phyloP scores from a whole-genome alignment of 2,797 vertebrate species.

The Chrosomus eos region DNA sequence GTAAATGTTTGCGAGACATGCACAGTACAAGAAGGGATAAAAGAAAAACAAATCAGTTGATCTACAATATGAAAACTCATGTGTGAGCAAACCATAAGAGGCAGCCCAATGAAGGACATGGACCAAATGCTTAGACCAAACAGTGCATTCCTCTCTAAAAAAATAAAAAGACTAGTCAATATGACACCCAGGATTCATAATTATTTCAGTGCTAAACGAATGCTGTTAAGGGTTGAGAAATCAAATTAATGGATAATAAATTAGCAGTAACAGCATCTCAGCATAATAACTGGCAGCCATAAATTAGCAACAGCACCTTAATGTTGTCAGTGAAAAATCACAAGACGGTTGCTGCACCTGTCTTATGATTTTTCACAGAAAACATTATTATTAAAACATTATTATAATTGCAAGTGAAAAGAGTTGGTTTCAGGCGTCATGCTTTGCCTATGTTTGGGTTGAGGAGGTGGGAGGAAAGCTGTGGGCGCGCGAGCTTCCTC shows the following conservation, averaged over 20 bases:
- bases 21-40: neutral
- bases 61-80: neutral
- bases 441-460: slow-evolving; percentile 17
- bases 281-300: neutral
- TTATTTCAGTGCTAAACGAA: neutral
- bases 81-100: neutral
- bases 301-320: neutral
- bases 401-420: neutral
- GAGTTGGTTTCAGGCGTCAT: neutral
- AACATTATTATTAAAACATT: neutral
- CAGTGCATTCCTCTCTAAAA: slow-evolving; percentile 13
- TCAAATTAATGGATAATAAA: neutral
- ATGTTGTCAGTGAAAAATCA: neutral
- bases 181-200: neutral
- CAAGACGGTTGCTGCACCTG: neutral
- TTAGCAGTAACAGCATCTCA: neutral
- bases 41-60: neutral
- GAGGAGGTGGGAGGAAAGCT: slow-evolving; percentile 20
- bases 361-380: neutral
- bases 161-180: slow-evolving; percentile 15
- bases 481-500: slow-evolving; percentile 49
- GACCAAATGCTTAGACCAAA: slow-evolving; percentile 25
- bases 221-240: neutral
- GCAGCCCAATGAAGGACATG: neutral
- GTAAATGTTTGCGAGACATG: neutral